Evolutionary conservation across 2,113 vertebrate genomes (phyloP), one percentile per base, ranked within the genome.

Genomic region (Calyptomena viridis): DNA sequence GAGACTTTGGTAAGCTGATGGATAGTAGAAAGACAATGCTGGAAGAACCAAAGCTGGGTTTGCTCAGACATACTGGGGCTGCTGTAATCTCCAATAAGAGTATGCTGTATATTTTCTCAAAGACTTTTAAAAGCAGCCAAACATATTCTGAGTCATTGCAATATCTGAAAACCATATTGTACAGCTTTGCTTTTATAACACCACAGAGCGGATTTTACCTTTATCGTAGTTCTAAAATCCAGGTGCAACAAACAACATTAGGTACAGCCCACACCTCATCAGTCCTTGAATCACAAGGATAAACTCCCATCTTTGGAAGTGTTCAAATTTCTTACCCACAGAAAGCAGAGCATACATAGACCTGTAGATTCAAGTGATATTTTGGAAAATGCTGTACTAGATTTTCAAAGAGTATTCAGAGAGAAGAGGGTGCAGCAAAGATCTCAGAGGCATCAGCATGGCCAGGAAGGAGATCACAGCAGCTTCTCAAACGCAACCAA

Each of bases 161-260:
- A 12, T 28, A 73, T 28, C 31, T 17, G 24, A 71, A 90, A 77
- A 39, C 0, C 0, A 11, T n/a, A 42, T 5, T 73, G 50, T 31
- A 71, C 10, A 76, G 33, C 23, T 93, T 55, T 72, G 35, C 28
- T 91, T 91, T 68, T 18, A 33, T 19, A 39, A 67, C 63, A 5
- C 12, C 3, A 4, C 10, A 15, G 2, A 42, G 16, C 1, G 8
- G 12, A 25, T 52, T 68, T 88, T 67, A 47, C 52, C 31, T 77
- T 47, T 35, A 60, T 1, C n/a, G 27, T 20, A 79, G 17, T 31
- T 76, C 21, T 37, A 62, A 56, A 89, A 76, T 16, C 30, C 22
- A 66, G 2, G 2, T n/a, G 42, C 0, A 1, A 47, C 1, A 9
- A 74, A 53, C 12, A 73, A 64, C 35, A 7, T 19, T 42, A 53